Evolutionary conservation across 92 coral and sea anemone genomes (phyloP).

Genomic region (Actinostola sp.): DNA sequence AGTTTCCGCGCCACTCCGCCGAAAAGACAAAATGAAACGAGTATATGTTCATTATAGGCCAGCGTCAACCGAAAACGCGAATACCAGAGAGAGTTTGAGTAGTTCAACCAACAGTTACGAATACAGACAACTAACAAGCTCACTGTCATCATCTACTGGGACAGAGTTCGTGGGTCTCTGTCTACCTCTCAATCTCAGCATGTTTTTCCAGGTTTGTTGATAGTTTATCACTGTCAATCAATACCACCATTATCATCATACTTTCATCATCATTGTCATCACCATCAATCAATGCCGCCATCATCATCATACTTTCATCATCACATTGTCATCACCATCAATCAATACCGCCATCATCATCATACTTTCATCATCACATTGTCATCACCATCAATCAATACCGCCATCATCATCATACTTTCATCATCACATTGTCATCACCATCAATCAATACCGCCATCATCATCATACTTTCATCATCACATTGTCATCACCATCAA

Average conservation of each 20-base stretch:
- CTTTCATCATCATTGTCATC: neutral
- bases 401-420: neutral
- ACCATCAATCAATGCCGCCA: neutral
- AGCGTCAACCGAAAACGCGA: conserved; percentile 48
- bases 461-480: neutral
- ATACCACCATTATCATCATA: neutral
- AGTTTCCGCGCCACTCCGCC: too few relatives aligned
- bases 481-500: neutral
- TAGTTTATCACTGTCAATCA: neutral
- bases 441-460: neutral
- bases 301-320: conserved; percentile 7
- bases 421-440: neutral
- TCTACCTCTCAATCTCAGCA: conserved; percentile 84
- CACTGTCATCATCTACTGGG: conserved; percentile 52
- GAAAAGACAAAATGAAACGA: too few relatives aligned
- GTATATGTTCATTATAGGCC: too few relatives aligned
- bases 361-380: neutral
- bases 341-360: neutral
- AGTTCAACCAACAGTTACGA: conserved; percentile 77
- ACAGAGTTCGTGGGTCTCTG: conserved; percentile 90
- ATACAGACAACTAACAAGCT: conserved; percentile 67
- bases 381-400: neutral
- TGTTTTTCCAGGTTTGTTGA: conserved; percentile 75
- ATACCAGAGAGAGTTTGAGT: conserved; percentile 56
- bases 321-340: neutral